Evolutionary conservation across 2,113 vertebrate genomes (phyloP), one percentile per base, ranked within the genome.

Genomic region (Parotia lawesii): DNA sequence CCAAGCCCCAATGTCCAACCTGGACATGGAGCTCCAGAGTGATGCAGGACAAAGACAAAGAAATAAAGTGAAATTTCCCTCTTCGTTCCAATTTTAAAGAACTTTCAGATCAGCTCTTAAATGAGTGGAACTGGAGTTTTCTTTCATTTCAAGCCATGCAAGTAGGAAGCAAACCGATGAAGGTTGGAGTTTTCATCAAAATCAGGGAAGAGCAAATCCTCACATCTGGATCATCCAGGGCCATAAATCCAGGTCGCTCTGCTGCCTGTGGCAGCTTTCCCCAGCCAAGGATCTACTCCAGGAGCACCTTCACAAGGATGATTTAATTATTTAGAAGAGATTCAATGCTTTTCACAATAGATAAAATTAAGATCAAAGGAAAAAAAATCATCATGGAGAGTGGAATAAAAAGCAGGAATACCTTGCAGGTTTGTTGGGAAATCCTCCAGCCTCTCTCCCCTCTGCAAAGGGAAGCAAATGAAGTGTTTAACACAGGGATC

Each of bases 401-500:
- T 6, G 13, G 45, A 82, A 87, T 85, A 72, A 75, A 87, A 85
- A 53, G 66, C 93, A 47, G n/a, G 47, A 67, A 83, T 66, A 83
- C 24, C 60, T 88, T 15, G 40, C 72, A 84, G 87, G 88, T 42
- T 79, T 62, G 57, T 20, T 50, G 71, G 65, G 24, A 70, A 91
- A 45, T 64, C 78, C 77, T 93, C n/a, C 86, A 81, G 80, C 2
- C 56, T 90, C 31, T 44, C 17, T 62, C 45, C 35, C 37, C 65
- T 81, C 28, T 72, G 87, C 73, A 67, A 44, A 93, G 93, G 74
- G 84, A 93, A 94, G 89, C 48, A 77, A 81, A 91, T 61, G 57
- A 85, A 53, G 72, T 80, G 94, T 96, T 94, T 77, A 94, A 97
- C 85, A 79, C 84, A 95, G 70, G 86, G 88, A 78, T 97, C 93